phyloP scores from a whole-genome alignment of 2,888 invertebrate species.

The Standfussiana lucernea region DNA sequence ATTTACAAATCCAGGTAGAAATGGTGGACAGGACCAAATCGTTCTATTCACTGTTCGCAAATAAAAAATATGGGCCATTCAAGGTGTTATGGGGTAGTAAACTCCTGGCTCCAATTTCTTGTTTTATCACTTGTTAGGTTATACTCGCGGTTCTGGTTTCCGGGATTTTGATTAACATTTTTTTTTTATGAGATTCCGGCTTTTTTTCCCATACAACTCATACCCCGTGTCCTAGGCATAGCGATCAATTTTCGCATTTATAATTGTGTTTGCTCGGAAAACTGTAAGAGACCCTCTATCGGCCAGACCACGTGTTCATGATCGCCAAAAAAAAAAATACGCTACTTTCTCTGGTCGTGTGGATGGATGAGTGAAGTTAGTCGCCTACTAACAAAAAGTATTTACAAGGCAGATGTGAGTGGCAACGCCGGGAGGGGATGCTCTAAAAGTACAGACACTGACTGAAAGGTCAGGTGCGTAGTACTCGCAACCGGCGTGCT shows the following conservation, averaged over 20 bases:
- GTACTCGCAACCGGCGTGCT: too few relatives aligned
- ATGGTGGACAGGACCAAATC: conserved; percentile 68
- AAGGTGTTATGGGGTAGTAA: conserved; percentile 74
- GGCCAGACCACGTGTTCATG: background rate
- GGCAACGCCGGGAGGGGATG: too few relatives aligned
- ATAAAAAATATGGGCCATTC: conserved; percentile 74
- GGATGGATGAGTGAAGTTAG: too few relatives aligned
- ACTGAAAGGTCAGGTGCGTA: too few relatives aligned
- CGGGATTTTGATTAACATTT: conserved; percentile 44
- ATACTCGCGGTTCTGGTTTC: conserved; percentile 25
- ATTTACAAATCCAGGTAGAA: conserved; percentile 70
- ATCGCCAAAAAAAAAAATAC: background rate
- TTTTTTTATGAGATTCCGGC: background rate
- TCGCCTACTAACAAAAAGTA: too few relatives aligned
- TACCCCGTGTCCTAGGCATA: background rate
- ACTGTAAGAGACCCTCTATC: background rate
- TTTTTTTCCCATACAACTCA: background rate
- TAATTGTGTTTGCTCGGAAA: background rate
- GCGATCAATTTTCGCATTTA: background rate
- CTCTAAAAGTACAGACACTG: too few relatives aligned
- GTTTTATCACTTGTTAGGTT: conserved; percentile 66
- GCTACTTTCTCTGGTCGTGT: too few relatives aligned
- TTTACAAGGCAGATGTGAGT: too few relatives aligned
- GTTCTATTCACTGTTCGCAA: conserved; percentile 72
- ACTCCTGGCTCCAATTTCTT: conserved; percentile 71